phyloP scores from a whole-genome alignment of 1,140 invertebrate genomes.

The Antheraea pernyi region DNA sequence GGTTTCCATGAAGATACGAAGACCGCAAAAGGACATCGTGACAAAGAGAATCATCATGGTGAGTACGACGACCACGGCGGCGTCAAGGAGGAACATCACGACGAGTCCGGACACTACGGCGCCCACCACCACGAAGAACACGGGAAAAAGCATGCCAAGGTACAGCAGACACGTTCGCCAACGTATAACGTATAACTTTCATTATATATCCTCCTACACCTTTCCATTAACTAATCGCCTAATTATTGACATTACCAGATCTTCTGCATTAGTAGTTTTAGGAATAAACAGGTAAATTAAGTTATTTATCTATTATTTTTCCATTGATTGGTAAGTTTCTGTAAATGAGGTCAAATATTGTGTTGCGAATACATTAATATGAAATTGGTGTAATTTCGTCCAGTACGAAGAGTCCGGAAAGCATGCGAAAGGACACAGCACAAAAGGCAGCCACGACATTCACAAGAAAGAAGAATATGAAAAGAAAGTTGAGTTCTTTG shows the following conservation, averaged over 20 bases:
- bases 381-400: neutral
- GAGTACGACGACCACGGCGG: conserved; percentile 81
- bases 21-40: conserved; percentile 83
- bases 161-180: conserved; percentile 20
- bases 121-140: conserved; percentile 80
- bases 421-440: conserved; percentile 85
- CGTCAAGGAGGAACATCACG: conserved; percentile 83
- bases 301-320: too few relatives aligned
- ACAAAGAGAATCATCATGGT: conserved; percentile 81
- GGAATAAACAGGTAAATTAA: too few relatives aligned
- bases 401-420: conserved; percentile 83
- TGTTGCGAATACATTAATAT: too few relatives aligned
- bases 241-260: too few relatives aligned
- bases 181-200: too few relatives aligned
- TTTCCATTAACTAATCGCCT: too few relatives aligned
- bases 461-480: conserved; percentile 88
- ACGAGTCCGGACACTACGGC: conserved; percentile 81
- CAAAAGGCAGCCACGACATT: conserved; percentile 85
- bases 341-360: too few relatives aligned
- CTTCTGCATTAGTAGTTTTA: too few relatives aligned
- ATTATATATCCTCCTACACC: too few relatives aligned
- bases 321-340: too few relatives aligned
- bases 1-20: conserved; percentile 81
- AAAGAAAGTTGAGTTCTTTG: conserved; percentile 86
- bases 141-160: conserved; percentile 74